Evolutionary conservation across 2,888 invertebrate genomes (phyloP).

Genomic region (Isoperla grammatica): DNA sequence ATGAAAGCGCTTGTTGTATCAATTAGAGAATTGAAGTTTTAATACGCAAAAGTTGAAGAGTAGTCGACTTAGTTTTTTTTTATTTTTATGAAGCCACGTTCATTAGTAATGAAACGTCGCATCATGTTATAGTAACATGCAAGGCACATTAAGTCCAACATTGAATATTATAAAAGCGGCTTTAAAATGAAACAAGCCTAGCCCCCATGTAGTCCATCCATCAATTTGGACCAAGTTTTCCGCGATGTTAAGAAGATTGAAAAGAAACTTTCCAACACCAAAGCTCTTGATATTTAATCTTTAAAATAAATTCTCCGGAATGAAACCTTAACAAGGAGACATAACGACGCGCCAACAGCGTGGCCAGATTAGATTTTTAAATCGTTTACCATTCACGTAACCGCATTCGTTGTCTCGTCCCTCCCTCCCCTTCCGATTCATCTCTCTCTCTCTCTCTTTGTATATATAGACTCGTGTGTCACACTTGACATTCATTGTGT

Average conservation of each 20-base stretch:
- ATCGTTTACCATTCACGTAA: too few relatives aligned
- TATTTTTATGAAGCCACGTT: neutral
- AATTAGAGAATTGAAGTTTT: constrained; percentile 14
- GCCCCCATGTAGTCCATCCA: constrained; percentile 17
- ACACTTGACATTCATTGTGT: constrained; percentile 19
- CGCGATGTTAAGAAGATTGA: constrained; percentile 16
- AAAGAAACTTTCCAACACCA: constrained; percentile 21
- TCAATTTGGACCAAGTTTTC: constrained; percentile 22
- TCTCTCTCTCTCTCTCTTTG: too few relatives aligned
- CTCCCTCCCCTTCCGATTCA: too few relatives aligned
- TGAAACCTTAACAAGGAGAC: too few relatives aligned
- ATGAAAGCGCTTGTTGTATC: constrained; percentile 11
- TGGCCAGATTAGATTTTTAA: too few relatives aligned
- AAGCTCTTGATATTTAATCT: too few relatives aligned
- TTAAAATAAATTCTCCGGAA: too few relatives aligned
- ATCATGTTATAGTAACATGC: neutral
- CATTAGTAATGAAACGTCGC: constrained; percentile 7
- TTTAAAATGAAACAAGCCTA: too few relatives aligned
- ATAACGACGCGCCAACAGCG: too few relatives aligned
- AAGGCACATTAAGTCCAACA: neutral
- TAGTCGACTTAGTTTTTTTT: neutral
- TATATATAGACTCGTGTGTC: constrained; percentile 13
- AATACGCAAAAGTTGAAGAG: constrained; percentile 2
- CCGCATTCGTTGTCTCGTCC: too few relatives aligned
- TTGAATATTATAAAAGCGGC: neutral